Conservation (phyloP, 1,140 invertebrate genomes). For the Xylocopa sonorina region DNA sequence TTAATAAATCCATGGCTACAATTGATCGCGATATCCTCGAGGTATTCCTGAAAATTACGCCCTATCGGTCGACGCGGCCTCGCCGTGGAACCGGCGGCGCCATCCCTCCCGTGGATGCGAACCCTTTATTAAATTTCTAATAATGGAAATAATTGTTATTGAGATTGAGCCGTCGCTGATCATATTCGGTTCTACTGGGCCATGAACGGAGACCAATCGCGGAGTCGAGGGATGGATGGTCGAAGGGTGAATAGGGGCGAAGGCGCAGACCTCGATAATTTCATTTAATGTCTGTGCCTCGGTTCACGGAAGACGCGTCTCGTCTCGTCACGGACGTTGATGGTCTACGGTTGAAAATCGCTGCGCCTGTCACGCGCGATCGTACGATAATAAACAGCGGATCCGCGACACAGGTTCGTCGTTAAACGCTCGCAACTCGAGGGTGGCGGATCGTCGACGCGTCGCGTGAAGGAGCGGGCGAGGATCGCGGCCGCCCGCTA, state of each 20-base stretch:
- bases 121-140: slow-evolving; percentile 77
- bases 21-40: slow-evolving; percentile 5
- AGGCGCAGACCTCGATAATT: slow-evolving; percentile 61
- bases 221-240: slow-evolving; percentile 54
- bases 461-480: neutral
- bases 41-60: slow-evolving; percentile 54
- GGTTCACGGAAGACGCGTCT: slow-evolving; percentile 30
- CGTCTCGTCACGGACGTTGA: slow-evolving; percentile 24
- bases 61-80: slow-evolving; percentile 35
- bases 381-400: no score
- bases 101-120: neutral
- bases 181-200: slow-evolving; percentile 52
- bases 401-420: neutral
- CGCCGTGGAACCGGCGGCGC: slow-evolving; percentile 50
- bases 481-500: slow-evolving; percentile 22
- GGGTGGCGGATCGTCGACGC: neutral
- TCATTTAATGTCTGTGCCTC: slow-evolving; percentile 60
- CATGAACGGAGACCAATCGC: slow-evolving; percentile 33
- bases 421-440: neutral
- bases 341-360: slow-evolving; percentile 28
- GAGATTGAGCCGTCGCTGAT: slow-evolving; percentile 64
- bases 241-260: slow-evolving; percentile 33
- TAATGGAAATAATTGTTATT: slow-evolving; percentile 78
- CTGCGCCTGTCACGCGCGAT: slow-evolving; percentile 4
- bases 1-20: slow-evolving; percentile 28